Conservation (phyloP, 2,113 vertebrate genomes). For the Triplophysa siluroides region DNA sequence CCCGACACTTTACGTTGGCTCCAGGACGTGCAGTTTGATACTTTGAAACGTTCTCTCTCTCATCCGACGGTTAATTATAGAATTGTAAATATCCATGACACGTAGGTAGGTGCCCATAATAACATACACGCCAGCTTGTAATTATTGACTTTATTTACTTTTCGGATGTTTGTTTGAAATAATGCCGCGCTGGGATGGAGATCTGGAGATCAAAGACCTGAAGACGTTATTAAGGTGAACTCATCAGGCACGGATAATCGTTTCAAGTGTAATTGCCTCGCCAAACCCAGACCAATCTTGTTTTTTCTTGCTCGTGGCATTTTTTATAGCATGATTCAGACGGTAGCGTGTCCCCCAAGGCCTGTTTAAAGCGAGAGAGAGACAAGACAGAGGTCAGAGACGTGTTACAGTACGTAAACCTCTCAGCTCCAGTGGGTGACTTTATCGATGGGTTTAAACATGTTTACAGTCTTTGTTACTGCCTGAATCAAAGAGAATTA, state of each 20-base stretch:
- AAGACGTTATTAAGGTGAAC: constrained; percentile 34
- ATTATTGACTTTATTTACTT: constrained; percentile 58
- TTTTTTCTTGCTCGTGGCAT: constrained; percentile 29
- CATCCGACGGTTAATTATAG: constrained; percentile 56
- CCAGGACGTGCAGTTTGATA: constrained; percentile 50
- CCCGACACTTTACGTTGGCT: constrained; percentile 42
- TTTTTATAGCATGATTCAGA: constrained; percentile 7
- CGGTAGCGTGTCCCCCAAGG: constrained; percentile 5
- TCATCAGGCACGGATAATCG: constrained; percentile 46
- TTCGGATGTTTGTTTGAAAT: constrained; percentile 49
- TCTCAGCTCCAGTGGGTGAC: neutral
- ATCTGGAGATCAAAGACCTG: constrained; percentile 51
- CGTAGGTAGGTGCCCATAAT: constrained; percentile 47
- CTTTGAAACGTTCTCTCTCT: constrained; percentile 48
- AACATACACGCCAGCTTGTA: constrained; percentile 51
- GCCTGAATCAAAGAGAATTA: neutral
- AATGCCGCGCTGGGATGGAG: constrained; percentile 32
- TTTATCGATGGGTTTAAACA: neutral
- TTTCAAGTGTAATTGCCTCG: constrained; percentile 47
- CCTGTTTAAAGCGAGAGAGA: neutral
- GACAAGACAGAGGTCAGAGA: neutral
- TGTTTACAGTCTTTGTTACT: neutral
- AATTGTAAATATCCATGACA: constrained; percentile 55
- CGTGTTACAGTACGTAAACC: neutral
- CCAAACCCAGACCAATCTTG: constrained; percentile 5